Evolutionary conservation across 1,140 invertebrate species (phyloP), one percentile per base, ranked within the genome.

Genomic region (Hycleus phaleratus): DNA sequence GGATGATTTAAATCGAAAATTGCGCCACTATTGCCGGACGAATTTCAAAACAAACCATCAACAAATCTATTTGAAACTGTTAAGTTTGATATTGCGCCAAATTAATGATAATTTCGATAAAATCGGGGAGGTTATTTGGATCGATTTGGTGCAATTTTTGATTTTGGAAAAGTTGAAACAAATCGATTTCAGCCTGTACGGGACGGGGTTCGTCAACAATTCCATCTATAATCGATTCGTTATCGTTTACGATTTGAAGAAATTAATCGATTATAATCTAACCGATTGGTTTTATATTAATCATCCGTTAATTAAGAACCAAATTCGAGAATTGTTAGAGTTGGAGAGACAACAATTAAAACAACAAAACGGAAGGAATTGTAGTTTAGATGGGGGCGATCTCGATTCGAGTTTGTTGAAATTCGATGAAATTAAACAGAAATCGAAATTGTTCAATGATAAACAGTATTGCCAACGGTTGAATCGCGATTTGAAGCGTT

Each of bases 271-370:
- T 1, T 71, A 61, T 56, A 46, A 47, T 26, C 43, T 40, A 10
- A 59, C 58, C 44, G 53, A 65, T 18, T 73, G 71, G 71, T 72
- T 70, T 52, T 72, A 72, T 47, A 18, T 70, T 4, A 56, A 63
- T 39, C 65, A 73, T 58, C 65, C 67, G 24, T 40, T 66, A 43
- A 61, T 70, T 9, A 68, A 64, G 38, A 58, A 60, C 47, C 49
- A 53, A 38, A 56, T 66, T 26, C 32, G 49, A 10, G 24, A 57
- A 26, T 56, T 64, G 43, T 45, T 63, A 24, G 40, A 53, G 18
- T 18, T 54, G 18, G 58, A 61, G 32, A 40, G 40, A 38, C 52
- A 8, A 10, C 10, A 55, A 39, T 26, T 42, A 2, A 43, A 3
- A 38, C 26, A 32, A 54, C n/a, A 48, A 47, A n/a, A 38, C 54